These are phyloP conservation scores for Brachyopa scutellaris DNA, from an alignment of 2,888 invertebrate species.

Conservation along the genomic window DNA sequence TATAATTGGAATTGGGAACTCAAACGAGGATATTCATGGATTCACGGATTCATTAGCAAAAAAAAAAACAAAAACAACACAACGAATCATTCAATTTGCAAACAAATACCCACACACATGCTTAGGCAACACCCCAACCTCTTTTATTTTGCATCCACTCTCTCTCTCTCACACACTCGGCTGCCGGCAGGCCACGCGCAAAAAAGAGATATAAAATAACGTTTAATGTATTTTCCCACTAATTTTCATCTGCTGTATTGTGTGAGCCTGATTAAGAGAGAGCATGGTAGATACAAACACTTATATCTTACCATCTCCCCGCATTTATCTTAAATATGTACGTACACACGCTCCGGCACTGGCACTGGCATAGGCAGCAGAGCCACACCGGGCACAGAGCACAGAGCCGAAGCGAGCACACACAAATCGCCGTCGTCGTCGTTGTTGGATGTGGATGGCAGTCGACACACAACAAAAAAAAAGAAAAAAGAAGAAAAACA, in stretches of 20 bases:
- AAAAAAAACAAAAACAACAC: neutral
- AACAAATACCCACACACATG: conserved; percentile 59
- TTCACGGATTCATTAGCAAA: conserved; percentile 35
- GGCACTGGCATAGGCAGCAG: neutral
- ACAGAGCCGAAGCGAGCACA: conserved; percentile 32
- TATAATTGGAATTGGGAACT: conserved; percentile 18
- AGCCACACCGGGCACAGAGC: too few relatives aligned
- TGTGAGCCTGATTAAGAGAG: conserved; percentile 46
- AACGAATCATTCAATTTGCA: conserved; percentile 56
- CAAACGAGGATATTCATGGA: conserved; percentile 5
- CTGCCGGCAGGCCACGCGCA: neutral
- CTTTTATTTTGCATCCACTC: conserved; percentile 40
- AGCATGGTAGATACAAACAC: conserved; percentile 16
- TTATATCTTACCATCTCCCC: conserved; percentile 11
- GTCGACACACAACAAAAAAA: too few relatives aligned
- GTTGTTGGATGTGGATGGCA: conserved; percentile 44
- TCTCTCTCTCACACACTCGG: conserved; percentile 30
- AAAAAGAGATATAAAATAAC: conserved; percentile 53
- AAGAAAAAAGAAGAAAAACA: conserved; percentile 15
- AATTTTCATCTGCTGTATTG: conserved; percentile 43
- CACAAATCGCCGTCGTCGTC: conserved; percentile 43
- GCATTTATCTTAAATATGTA: conserved; percentile 18
- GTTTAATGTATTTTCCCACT: conserved; percentile 58
- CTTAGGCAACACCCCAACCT: conserved; percentile 56
- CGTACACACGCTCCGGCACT: conserved; percentile 16